A percentile compares a stretch with the other conserved stretches of the same genome.
phyloP scores from a whole-genome alignment of 2,113 vertebrate genomes.

The Muscicapa adusta region DNA sequence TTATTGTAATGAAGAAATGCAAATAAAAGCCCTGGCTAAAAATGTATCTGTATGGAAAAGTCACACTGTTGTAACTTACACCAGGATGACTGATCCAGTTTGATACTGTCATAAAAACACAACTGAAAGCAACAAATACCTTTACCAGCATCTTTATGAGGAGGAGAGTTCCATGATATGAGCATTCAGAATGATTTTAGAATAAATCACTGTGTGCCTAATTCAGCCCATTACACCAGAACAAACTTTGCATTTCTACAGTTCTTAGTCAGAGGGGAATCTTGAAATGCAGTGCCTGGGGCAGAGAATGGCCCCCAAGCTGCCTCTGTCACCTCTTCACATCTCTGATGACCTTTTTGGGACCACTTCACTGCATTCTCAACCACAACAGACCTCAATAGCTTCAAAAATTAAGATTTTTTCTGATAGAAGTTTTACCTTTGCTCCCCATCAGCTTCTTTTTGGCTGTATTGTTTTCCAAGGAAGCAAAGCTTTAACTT shows the following conservation, averaged over 20 bases:
- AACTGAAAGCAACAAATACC: neutral
- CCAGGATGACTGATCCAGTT: neutral
- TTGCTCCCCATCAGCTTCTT: neutral
- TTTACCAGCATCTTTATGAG: neutral
- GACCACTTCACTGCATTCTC: neutral
- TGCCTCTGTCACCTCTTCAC: neutral
- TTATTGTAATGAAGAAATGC: neutral
- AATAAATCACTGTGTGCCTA: neutral
- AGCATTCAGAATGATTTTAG: neutral
- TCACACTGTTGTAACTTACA: neutral
- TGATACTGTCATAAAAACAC: neutral
- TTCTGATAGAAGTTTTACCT: neutral
- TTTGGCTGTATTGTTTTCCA: neutral
- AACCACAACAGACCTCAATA: neutral
- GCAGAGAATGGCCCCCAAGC: neutral
- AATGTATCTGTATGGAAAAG: neutral
- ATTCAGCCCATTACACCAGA: neutral
- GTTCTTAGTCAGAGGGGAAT: neutral
- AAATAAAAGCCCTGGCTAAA: neutral
- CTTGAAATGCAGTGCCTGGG: neutral
- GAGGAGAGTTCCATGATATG: neutral
- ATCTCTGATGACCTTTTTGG: neutral
- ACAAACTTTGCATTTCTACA: neutral
- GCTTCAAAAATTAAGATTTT: neutral
- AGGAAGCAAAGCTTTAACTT: neutral